A percentile compares a stretch with the other conserved stretches of the same genome.
Evolutionary conservation across 2,113 vertebrate species (phyloP).

Genomic region (Xerus inauris): DNA sequence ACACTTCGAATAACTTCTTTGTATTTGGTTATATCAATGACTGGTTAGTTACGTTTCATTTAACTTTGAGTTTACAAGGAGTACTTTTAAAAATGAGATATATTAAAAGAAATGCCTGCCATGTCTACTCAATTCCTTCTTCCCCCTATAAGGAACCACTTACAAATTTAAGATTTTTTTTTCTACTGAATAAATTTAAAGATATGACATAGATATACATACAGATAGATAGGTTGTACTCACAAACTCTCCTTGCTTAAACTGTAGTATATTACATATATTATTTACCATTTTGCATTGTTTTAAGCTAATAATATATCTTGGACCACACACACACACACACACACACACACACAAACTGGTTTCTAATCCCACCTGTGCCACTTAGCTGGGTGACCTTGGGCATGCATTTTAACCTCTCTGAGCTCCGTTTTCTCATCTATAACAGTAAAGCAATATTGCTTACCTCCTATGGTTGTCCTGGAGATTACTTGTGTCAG

Average conservation of each 20-base stretch:
- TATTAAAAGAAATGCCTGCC: background rate
- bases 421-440: background rate
- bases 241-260: background rate
- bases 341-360: background rate
- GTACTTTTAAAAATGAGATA: conserved; percentile 31
- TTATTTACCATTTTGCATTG: background rate
- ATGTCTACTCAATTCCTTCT: background rate
- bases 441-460: background rate
- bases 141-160: background rate
- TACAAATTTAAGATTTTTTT: background rate
- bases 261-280: background rate
- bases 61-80: background rate
- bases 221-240: background rate
- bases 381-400: background rate
- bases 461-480: background rate
- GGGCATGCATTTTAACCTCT: background rate
- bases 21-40: background rate
- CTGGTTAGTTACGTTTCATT: background rate
- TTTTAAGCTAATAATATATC: background rate
- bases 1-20: background rate
- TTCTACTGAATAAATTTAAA: background rate
- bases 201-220: background rate
- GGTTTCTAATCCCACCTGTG: background rate
- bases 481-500: background rate
- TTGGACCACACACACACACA: background rate